phyloP scores from a whole-genome alignment of 2,888 invertebrate species.

The Cylindroiulus punctatus region DNA sequence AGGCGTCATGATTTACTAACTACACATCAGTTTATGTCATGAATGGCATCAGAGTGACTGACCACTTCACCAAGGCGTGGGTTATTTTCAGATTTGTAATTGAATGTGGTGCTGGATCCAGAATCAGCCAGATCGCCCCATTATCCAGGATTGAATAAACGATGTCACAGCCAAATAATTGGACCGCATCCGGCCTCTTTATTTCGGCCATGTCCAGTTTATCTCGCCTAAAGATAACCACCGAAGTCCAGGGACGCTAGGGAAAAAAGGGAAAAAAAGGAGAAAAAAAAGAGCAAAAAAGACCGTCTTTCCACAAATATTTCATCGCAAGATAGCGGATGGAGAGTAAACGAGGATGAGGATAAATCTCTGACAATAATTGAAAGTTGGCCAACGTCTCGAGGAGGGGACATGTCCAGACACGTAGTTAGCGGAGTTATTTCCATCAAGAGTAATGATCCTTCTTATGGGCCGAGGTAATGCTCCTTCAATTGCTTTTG shows the following conservation, averaged over 20 bases:
- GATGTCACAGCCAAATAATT: not conserved
- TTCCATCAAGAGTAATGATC: constrained; percentile 10
- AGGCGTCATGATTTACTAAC: too few relatives aligned
- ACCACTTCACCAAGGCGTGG: too few relatives aligned
- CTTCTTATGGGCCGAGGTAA: not conserved
- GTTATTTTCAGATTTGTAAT: too few relatives aligned
- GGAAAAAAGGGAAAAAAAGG: too few relatives aligned
- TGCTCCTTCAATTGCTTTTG: not conserved
- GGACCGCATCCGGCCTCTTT: not conserved
- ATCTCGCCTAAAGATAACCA: not conserved
- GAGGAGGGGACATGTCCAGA: not conserved
- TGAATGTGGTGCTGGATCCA: not conserved
- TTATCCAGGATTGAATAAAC: too few relatives aligned
- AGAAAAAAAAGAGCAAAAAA: not conserved
- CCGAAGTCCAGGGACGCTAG: too few relatives aligned
- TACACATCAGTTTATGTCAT: too few relatives aligned
- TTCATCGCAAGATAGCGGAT: not conserved
- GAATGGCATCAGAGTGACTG: too few relatives aligned
- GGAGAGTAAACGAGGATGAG: not conserved
- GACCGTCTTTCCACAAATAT: not conserved
- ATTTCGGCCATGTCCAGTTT: constrained; percentile 2
- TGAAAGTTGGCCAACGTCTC: constrained; percentile 2
- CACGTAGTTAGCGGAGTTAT: not conserved
- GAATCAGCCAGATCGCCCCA: not conserved
- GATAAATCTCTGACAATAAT: not conserved